Base-by-base conservation (phyloP, 2,888 invertebrate species). In the Yponomeuta plumbellus region DNA sequence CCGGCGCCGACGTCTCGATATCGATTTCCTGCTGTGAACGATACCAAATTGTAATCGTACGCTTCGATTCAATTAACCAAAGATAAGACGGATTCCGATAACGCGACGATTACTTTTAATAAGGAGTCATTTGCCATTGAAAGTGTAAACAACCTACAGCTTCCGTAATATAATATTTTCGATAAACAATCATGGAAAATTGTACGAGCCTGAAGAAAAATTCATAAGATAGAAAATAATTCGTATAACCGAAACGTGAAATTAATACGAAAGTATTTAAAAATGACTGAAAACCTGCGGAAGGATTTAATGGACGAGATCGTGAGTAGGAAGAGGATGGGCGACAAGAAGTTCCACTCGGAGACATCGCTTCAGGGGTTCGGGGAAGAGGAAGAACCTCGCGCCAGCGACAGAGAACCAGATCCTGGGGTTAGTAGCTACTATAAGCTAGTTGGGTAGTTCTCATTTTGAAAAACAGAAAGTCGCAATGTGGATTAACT, bases 321-420 rank as follows among this genome's bases (percentile, higher is more conserved):
- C 68, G 71, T 76, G 66, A 85, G 83, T 69, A 83, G 83, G 67
- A 84, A 78, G 66, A 81, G 80, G 66, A 63, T 89, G 71, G 88
- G 89, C 63, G 81, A 83, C 65, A 88, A 89, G 71, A 86, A 85
- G 67, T 89, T 83, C 70, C 88, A 90, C 71, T 91, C 91, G 2
- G 91, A 91, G 69, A 81, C 87, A 1, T 88, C 88, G 3, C 73
- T 90, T 20, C 88, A 89, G 66, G 78, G 87, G 64, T 84, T 76
- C 67, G 83, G 75, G 40, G 85, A 83, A 67, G 80, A 83, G 65
- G 80, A 67, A 21, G 67, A 79, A n/a, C 69, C 69, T 11, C 44
- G 44, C 13, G 71, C 73, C 64, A 61, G 57, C 26, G 66, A 67
- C 56, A 17, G 44, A 17, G 68, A 66, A 5, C 74, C 73, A 44